These are phyloP conservation scores for Rhinogobio ventralis DNA, from an alignment of 2,797 vertebrate species.

Conservation along the genomic window DNA sequence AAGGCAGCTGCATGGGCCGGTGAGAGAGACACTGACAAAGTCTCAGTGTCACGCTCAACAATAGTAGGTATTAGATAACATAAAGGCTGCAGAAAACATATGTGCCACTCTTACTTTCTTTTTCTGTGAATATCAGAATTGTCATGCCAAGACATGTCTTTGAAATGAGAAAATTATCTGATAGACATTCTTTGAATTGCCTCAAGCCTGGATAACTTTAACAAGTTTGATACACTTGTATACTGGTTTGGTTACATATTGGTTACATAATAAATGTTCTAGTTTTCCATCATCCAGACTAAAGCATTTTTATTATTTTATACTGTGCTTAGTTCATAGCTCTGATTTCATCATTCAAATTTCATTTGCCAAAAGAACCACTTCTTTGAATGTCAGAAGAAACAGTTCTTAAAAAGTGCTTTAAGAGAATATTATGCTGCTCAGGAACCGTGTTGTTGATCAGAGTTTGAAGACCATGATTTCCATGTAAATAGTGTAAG, in stretches of 20 bases:
- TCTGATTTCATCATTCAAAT: neutral
- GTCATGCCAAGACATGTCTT: slow-evolving; percentile 14
- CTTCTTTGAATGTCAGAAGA: neutral
- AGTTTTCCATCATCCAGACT: neutral
- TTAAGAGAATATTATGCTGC: neutral
- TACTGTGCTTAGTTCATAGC: neutral
- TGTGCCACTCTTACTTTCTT: neutral
- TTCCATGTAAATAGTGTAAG: neutral
- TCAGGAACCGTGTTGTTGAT: neutral
- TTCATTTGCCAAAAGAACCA: neutral
- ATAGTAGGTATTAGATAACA: slow-evolving; percentile 42
- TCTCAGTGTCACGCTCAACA: slow-evolving; percentile 34
- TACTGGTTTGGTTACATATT: neutral
- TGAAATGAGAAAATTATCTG: neutral
- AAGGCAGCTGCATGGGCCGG: neutral
- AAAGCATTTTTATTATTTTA: neutral
- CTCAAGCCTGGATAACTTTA: neutral
- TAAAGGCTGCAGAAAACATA: neutral
- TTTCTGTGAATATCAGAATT: slow-evolving; percentile 8
- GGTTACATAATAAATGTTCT: neutral
- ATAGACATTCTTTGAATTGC: slow-evolving; percentile 2
- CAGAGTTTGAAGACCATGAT: neutral
- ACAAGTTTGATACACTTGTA: neutral
- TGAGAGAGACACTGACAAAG: slow-evolving; percentile 22
- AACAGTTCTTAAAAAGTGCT: neutral